Evolutionary conservation across 2,888 invertebrate genomes (phyloP), one percentile per base, ranked within the genome.

Genomic region (Steromphala cineraria): DNA sequence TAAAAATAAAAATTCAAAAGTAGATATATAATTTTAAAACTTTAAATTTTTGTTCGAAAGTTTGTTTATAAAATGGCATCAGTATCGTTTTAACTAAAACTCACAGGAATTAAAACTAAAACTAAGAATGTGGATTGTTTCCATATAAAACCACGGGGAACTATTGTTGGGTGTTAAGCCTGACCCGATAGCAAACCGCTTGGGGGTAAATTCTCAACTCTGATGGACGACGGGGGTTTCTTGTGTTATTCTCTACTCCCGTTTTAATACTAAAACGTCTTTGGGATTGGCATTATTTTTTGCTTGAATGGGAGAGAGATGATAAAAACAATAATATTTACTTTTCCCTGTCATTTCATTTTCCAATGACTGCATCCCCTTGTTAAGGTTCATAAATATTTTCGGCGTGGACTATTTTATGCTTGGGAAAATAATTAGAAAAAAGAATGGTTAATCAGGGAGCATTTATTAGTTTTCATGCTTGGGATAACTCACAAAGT

Each of bases 251-350:
- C 40, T n/a, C 17, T 36, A 71, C 36, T 36, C 31, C 19, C 71
- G 36, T 19, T 71, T 36, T 36, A 71, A 71, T 17, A 71, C 36
- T 40, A 71, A 40, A 36, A 36, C n/a, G 19, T 31, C 71, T 71
- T 31, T 19, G 36, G 40, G 31, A 71, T 62, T 8, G 24, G 15
- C 62, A 62, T 62, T 62, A 24, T 24, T 24, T 28, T 24, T 28
- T 28, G 62, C 46, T n/a, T 62, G 62, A 62, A 62, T 62, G 28
- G 62, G 28, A n/a, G 28, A 15, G 28, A 62, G 62, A 62, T 24
- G 62, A 62, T 62, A 62, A 62, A 62, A 62, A 62, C 62, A 62
- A 62, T 62, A 62, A 62, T 62, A 62, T 62, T 62, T 62, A 62
- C 62, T 62, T 62, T 62, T 62, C 62, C 28, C 62, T 62, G 62